Evolutionary conservation across 2,113 vertebrate genomes (phyloP).

Genomic region (Fulica atra): DNA sequence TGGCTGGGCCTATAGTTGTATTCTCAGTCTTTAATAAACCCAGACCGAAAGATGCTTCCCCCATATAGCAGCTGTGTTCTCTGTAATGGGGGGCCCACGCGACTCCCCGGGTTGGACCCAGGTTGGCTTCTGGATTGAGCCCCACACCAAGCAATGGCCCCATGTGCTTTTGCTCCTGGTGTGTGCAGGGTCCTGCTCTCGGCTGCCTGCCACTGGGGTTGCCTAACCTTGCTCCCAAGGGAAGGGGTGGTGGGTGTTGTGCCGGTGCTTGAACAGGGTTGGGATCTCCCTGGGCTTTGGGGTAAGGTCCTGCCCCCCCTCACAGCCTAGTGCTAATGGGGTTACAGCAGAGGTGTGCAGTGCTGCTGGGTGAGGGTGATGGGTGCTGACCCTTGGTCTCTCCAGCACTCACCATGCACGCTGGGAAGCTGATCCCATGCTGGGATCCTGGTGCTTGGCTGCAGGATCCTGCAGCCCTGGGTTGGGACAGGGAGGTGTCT

Average conservation of each 20-base stretch:
- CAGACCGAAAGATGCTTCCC: neutral
- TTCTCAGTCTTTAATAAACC: slow-evolving; percentile 49
- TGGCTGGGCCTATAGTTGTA: neutral
- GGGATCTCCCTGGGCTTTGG: neutral
- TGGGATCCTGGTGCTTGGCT: no score
- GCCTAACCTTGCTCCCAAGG: fast-evolving
- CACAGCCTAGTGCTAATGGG: neutral
- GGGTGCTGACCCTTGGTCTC: no score
- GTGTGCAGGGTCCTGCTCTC: fast-evolving
- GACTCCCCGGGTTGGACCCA: fast-evolving
- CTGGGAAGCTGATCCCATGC: neutral
- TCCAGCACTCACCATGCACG: neutral
- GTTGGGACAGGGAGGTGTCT: neutral
- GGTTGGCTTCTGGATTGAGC: neutral
- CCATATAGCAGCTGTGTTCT: neutral
- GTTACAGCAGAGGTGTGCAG: neutral
- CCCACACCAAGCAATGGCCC: fast-evolving
- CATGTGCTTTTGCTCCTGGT: neutral
- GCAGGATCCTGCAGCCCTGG: neutral
- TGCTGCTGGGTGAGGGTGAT: neutral
- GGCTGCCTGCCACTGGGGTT: neutral
- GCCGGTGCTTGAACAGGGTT: neutral
- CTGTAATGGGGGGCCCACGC: fast-evolving
- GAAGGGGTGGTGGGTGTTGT: neutral
- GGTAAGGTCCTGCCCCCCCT: neutral